A percentile compares a stretch with the other conserved stretches of the same genome.
Evolutionary conservation across 2,888 invertebrate species (phyloP).

Genomic region (Tiliacea citrago): DNA sequence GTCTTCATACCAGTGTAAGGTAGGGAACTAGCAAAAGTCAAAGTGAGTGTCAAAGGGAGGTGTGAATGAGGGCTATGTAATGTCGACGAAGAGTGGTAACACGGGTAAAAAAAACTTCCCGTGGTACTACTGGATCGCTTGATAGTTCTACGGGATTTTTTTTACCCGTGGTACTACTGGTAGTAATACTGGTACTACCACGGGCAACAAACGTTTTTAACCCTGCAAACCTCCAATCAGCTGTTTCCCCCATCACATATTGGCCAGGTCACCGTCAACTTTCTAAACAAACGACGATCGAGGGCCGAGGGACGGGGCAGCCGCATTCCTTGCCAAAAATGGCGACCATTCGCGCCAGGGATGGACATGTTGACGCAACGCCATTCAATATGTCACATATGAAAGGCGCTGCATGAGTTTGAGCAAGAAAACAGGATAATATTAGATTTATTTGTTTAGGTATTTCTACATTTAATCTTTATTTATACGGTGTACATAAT

Average conservation of each 20-base stretch:
- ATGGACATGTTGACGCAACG: constrained; percentile 82
- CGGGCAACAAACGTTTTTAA: no score
- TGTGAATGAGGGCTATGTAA: no score
- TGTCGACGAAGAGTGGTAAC: no score
- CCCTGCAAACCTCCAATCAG: constrained; percentile 27
- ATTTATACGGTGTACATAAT: neutral
- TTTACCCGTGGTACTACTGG: no score
- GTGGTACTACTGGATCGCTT: no score
- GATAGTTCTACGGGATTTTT: no score
- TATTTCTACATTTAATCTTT: neutral
- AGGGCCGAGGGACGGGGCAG: constrained; percentile 49
- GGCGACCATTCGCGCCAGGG: constrained; percentile 70
- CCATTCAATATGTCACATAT: constrained; percentile 75
- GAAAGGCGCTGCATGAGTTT: constrained; percentile 59
- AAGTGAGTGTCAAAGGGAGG: no score
- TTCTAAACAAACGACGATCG: constrained; percentile 66
- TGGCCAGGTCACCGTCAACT: constrained; percentile 55
- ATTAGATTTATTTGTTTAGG: neutral
- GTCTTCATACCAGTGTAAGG: no score
- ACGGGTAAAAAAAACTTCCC: no score
- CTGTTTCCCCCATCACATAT: constrained; percentile 41
- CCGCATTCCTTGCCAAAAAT: constrained; percentile 81
- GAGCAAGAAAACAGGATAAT: constrained; percentile 19
- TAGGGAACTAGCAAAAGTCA: no score
- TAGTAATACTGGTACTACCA: no score